Conservation (phyloP, 2,888 invertebrate genomes). For the Apodemia zela region DNA sequence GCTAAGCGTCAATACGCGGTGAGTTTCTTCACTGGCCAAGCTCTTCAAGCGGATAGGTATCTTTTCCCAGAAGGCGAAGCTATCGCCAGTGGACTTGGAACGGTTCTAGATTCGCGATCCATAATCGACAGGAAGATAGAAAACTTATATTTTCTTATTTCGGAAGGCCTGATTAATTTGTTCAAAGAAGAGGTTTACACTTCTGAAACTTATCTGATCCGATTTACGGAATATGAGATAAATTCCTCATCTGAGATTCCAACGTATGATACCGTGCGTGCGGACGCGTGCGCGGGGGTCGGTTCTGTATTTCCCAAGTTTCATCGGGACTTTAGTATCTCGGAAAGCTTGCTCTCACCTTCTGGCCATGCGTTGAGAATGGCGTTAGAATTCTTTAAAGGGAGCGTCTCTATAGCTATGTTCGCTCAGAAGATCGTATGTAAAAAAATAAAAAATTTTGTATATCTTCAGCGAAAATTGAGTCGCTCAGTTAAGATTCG, state of each 20-base stretch:
- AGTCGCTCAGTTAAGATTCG: too few species aligned
- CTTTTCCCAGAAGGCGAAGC: neutral
- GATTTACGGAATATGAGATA: neutral
- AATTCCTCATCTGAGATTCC: neutral
- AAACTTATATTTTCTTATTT: neutral
- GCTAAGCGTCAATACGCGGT: neutral
- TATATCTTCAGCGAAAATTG: too few species aligned
- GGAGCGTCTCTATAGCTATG: too few species aligned
- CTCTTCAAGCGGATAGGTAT: neutral
- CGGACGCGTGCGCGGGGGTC: neutral
- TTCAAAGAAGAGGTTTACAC: neutral
- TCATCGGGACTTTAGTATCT: neutral
- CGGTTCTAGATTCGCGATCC: neutral
- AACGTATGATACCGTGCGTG: neutral
- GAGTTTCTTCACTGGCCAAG: neutral
- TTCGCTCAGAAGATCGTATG: too few species aligned
- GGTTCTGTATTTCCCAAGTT: neutral
- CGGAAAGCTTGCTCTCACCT: neutral
- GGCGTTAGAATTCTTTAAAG: neutral
- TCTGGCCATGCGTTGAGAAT: neutral
- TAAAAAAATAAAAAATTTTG: too few species aligned
- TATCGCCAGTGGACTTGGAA: neutral
- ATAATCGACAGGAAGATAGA: neutral
- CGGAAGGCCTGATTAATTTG: neutral
- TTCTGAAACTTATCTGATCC: neutral